Evolutionary conservation across 2,113 vertebrate species (phyloP).

Genomic region (Chaetodon auriga): DNA sequence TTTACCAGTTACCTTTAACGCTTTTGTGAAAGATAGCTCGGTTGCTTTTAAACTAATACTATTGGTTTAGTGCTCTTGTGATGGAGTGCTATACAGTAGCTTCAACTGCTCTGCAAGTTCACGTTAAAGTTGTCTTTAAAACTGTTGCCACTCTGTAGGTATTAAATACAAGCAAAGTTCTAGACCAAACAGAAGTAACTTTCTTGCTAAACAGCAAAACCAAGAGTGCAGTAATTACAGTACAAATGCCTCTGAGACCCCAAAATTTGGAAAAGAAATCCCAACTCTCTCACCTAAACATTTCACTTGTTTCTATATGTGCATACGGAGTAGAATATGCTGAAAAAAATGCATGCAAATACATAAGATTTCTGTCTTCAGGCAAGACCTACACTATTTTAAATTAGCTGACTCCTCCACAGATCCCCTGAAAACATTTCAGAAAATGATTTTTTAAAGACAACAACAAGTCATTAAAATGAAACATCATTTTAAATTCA

Average conservation of each 20-base stretch:
- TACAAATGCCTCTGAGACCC: slow-evolving; percentile 40
- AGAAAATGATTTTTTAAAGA: slow-evolving; percentile 67
- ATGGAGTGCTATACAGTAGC: not conserved
- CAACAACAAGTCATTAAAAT: slow-evolving; percentile 78
- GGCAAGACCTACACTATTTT: slow-evolving; percentile 57
- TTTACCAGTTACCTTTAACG: slow-evolving; percentile 51
- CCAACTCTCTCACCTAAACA: slow-evolving; percentile 39
- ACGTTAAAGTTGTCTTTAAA: not conserved
- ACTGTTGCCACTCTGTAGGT: not conserved
- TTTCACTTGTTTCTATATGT: slow-evolving; percentile 32
- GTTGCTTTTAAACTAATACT: slow-evolving; percentile 41
- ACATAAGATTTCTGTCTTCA: slow-evolving; percentile 41
- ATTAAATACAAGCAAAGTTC: slow-evolving; percentile 23
- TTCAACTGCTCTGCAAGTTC: not conserved
- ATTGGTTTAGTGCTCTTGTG: not conserved
- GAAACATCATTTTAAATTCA: slow-evolving; percentile 70
- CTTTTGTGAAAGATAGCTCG: slow-evolving; percentile 42
- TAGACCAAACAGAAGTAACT: slow-evolving; percentile 37
- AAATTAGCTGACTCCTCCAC: slow-evolving; percentile 65
- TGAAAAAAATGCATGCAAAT: slow-evolving; percentile 58
- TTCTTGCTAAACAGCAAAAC: slow-evolving; percentile 44
- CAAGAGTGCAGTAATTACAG: slow-evolving; percentile 41
- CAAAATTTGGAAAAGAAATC: slow-evolving; percentile 30
- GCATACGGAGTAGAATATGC: slow-evolving; percentile 23
- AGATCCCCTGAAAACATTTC: slow-evolving; percentile 69